Evolutionary conservation across 2,113 vertebrate species (phyloP).

Genomic region (Solea solea): DNA sequence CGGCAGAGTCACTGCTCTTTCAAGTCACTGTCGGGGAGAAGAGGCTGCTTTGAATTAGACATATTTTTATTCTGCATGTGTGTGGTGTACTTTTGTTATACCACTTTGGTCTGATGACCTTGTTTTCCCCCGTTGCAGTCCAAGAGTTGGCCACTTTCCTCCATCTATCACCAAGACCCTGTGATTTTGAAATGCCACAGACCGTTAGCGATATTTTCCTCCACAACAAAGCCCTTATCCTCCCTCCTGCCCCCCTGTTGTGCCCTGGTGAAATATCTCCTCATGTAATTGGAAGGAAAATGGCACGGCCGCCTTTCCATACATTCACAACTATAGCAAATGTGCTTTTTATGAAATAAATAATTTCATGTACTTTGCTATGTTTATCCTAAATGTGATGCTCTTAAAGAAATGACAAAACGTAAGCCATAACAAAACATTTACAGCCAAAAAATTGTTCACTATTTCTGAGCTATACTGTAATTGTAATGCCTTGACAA

Average conservation of each 20-base stretch:
- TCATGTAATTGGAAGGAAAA: conserved; percentile 51
- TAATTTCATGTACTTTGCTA: not conserved
- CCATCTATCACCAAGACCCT: conserved; percentile 19
- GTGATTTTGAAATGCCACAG: conserved; percentile 43
- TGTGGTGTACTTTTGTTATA: conserved; percentile 16
- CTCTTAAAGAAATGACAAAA: not conserved
- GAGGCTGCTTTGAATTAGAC: conserved; percentile 24
- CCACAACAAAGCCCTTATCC: conserved; percentile 29
- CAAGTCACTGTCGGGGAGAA: conserved; percentile 20
- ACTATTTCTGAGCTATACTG: not conserved
- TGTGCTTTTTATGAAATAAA: conserved; percentile 35
- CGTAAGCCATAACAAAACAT: no score
- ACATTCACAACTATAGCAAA: conserved; percentile 25
- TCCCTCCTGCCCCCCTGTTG: conserved; percentile 13
- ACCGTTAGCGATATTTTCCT: conserved; percentile 55
- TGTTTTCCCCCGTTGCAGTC: conserved; percentile 19
- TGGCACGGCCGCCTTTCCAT: conserved; percentile 40
- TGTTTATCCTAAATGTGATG: conserved; percentile 15
- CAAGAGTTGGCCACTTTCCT: conserved; percentile 24
- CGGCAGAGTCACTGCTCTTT: conserved; percentile 16
- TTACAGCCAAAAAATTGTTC: not conserved
- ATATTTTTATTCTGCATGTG: conserved; percentile 23
- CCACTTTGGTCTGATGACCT: conserved; percentile 30
- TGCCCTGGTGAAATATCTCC: conserved; percentile 29
- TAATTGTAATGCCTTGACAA: no score